phyloP scores from a whole-genome alignment of 2,113 vertebrate genomes.

The Pterocles orientalis region DNA sequence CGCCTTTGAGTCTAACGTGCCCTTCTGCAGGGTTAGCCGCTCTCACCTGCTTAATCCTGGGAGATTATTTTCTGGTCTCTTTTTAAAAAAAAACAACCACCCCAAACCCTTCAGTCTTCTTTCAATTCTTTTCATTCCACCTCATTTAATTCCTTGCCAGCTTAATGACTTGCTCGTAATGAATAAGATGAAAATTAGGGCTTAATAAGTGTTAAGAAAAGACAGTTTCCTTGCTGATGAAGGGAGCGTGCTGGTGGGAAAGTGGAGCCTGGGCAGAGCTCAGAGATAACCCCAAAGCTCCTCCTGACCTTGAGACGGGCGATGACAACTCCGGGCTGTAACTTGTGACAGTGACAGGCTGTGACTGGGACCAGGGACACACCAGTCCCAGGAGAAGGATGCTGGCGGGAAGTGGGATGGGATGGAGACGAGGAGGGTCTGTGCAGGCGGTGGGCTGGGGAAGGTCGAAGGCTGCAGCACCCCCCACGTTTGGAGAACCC shows the following conservation, averaged over 20 bases:
- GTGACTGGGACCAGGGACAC: neutral
- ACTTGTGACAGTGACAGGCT: neutral
- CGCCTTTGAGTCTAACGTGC: neutral
- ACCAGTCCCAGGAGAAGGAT: neutral
- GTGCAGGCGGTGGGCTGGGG: accelerated
- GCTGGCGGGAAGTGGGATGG: neutral
- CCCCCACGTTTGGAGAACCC: neutral
- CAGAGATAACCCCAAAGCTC: neutral
- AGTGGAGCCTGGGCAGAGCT: neutral
- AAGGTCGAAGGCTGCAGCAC: neutral
- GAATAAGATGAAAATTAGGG: constrained; percentile 42
- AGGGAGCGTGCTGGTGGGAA: neutral
- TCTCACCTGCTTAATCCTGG: constrained; percentile 22
- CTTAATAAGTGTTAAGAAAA: constrained; percentile 28
- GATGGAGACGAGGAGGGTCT: neutral
- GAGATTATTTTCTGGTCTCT: constrained; percentile 5
- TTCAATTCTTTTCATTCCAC: constrained; percentile 25
- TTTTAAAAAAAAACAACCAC: neutral
- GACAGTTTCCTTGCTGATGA: constrained; percentile 4
- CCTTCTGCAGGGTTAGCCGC: neutral
- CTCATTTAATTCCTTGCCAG: constrained; percentile 30
- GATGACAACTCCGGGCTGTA: accelerated
- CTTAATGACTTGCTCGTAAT: constrained; percentile 26
- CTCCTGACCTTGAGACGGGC: neutral
- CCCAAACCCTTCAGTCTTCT: constrained; percentile 6